Base-by-base conservation (phyloP, 1,140 invertebrate species). In the Lasioglossum baleicum region DNA sequence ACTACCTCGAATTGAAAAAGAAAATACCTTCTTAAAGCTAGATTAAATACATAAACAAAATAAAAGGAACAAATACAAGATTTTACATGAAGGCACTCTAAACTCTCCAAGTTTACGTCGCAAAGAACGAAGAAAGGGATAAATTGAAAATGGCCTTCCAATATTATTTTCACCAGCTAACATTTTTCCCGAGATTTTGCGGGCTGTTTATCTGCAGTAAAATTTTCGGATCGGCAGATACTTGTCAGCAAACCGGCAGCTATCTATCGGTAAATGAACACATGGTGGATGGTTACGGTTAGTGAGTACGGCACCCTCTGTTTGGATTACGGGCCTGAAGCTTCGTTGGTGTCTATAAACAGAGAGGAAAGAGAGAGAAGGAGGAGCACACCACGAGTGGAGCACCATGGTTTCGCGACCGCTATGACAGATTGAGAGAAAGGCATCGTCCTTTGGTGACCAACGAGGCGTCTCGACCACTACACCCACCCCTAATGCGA, bases 381-480 rank as follows among this genome's bases (percentile, higher is more conserved):
- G 10, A 11, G 66, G 56, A 74, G 71, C 73, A 74, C 81, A 67
- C 73, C 80, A 67, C 77, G 84, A 83, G 80, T 79, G 87, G 83
- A 86, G 85, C 80, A 82, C 64, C 80, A 81, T 58, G 84, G 69
- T 85, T 78, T 83, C 81, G 87, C 87, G 88, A 87, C 85, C 90
- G 85, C 87, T 88, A 89, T 88, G 89, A 90, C 87, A 86, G 90
- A 91, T 90, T 90, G 91, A 90, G 88, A 87, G 84, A 85, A 85
- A 88, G 79, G 70, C 72, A 86, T 71, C 83, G 84, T 90, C 87
- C 89, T 91, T 90, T 90, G 85, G 85, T 91, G 88, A 84, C 87
- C 90, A 91, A 91, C 90, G 90, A 92, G 90, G 90, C 90, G 89
- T 91, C 80, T 81, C 91, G 84, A 88, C 83, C 81, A 81, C 84